Base-by-base conservation (phyloP, 2,113 vertebrate genomes). In the Eurypyga helias region DNA sequence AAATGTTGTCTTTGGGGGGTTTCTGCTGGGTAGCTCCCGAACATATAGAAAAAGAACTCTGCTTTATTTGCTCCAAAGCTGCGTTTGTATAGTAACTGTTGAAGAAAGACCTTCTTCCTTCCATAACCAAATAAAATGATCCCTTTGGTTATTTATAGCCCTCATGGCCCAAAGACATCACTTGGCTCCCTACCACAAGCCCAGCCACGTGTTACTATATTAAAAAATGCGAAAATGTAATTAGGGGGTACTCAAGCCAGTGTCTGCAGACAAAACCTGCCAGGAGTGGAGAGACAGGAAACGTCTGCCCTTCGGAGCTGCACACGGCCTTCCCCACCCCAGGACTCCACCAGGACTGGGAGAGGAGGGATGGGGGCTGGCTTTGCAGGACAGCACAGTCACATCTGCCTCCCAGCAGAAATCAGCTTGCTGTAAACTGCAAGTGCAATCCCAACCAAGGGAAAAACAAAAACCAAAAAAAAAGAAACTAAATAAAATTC, bases 181-280 rank as follows among this genome's bases (percentile, higher is more conserved):
- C 97, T 98, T 89, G 96, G 97, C 97, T 97, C 95, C 69, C 92
- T 87, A 97, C 98, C 98, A 98, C 98, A 98, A 98, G 96, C 97
- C 95, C 96, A 97, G 98, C 98, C 97, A 66, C 97, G 97, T 98
- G 98, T 98, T 98, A 95, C 98, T 98, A 98, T 98, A 98, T 98
- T 98, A 98, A 98, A 98, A 98, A 98, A 98, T 97, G 95, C 78
- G 34, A 98, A 97, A 98, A 97, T 92, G 96, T 98, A 98, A 98
- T 98, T 98, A 98, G 2, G 80, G 98, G 98, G 97, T 98, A 97
- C 62, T 85, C 70, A 85, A 97, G 96, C 97, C 97, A 98, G 97
- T 94, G 97, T 98, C 98, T 98, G 98, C 96, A 97, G 97, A 96
- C 95, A 96, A 96, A 98, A 97, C 95, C 97, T 98, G 97, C 97